A percentile compares a stretch with the other conserved stretches of the same genome.
Evolutionary conservation across 2,797 vertebrate genomes (phyloP).

Genomic region (Lepilemur ruficaudatus): DNA sequence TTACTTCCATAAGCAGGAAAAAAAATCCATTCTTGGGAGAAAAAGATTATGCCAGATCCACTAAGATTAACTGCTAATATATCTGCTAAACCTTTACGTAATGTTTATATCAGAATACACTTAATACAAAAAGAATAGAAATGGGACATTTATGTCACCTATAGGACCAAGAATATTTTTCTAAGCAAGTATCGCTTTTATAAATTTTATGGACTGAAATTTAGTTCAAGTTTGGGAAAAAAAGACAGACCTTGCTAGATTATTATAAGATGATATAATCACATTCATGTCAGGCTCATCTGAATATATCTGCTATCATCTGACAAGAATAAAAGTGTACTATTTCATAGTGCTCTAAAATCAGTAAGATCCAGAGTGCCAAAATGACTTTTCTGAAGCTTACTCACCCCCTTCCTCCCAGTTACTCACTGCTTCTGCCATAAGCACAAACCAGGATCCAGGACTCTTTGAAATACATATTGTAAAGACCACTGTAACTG

Average conservation of each 20-base stretch:
- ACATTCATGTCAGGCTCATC: neutral
- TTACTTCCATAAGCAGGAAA: slow-evolving; percentile 26
- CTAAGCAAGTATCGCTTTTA: neutral
- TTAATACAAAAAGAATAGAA: slow-evolving; percentile 44
- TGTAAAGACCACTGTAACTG: neutral
- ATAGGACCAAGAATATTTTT: neutral
- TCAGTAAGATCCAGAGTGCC: neutral
- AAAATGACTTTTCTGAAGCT: slow-evolving; percentile 12
- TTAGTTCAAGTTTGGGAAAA: slow-evolving; percentile 27
- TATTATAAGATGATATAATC: neutral
- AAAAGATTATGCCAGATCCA: slow-evolving; percentile 13
- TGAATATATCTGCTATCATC: neutral
- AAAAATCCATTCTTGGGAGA: neutral
- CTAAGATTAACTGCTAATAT: neutral
- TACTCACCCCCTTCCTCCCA: neutral
- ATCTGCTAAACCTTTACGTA: neutral
- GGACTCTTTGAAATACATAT: neutral
- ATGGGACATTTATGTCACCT: neutral
- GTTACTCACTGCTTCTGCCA: slow-evolving; percentile 11
- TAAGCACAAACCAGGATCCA: neutral
- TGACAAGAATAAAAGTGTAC: slow-evolving; percentile 37
- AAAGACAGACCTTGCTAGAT: neutral
- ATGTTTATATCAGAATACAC: neutral
- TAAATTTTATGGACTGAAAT: slow-evolving; percentile 46
- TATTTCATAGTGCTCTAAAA: slow-evolving; percentile 40